Conservation (phyloP, 2,797 vertebrate genomes). For the Molossus alvarezi region DNA sequence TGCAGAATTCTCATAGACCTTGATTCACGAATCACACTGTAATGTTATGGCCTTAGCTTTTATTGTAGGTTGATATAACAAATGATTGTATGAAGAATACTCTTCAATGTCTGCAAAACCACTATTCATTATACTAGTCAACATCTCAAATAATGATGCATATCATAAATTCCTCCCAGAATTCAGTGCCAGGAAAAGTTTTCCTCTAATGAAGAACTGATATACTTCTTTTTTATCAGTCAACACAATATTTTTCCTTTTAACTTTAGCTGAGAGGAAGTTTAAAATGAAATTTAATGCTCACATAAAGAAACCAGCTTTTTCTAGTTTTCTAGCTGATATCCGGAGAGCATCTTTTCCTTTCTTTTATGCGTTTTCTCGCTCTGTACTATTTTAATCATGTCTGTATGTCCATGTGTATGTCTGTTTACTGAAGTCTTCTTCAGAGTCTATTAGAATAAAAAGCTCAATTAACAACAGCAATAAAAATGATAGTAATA, state of each 20-base stretch:
- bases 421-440: neutral
- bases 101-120: constrained; percentile 31
- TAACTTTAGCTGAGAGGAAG: constrained; percentile 29
- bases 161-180: constrained; percentile 64
- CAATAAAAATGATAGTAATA: neutral
- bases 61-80: constrained; percentile 27
- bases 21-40: constrained; percentile 38
- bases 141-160: constrained; percentile 58
- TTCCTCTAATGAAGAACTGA: constrained; percentile 59
- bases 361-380: constrained; percentile 20
- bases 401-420: neutral
- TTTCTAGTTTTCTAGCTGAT: constrained; percentile 13
- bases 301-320: neutral
- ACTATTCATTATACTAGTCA: constrained; percentile 53
- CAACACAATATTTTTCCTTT: constrained; percentile 63
- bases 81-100: constrained; percentile 50
- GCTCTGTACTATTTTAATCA: neutral
- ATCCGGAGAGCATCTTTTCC: neutral
- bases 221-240: constrained; percentile 51
- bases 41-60: constrained; percentile 15
- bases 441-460: constrained; percentile 13
- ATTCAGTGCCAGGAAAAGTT: constrained; percentile 44
- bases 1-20: neutral
- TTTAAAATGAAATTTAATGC: constrained; percentile 67
- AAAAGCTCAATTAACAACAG: neutral